Evolutionary conservation across 2,113 vertebrate genomes (phyloP).

Genomic region (Eurystomus gularis): DNA sequence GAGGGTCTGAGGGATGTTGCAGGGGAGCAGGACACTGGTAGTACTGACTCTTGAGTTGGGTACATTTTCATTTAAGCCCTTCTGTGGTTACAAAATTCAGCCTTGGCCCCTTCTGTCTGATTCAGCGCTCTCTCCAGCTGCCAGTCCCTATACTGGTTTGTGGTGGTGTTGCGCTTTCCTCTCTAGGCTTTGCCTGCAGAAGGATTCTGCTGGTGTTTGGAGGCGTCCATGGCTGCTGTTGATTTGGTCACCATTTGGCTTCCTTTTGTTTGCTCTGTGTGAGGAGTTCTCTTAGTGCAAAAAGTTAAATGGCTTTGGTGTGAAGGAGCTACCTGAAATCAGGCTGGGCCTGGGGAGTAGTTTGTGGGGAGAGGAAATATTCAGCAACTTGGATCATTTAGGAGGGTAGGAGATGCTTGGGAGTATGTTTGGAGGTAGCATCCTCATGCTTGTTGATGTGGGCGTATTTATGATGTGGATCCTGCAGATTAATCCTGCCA

Average conservation of each 20-base stretch:
- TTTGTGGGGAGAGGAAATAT: not conserved
- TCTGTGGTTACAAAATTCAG: not conserved
- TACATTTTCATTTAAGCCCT: not conserved
- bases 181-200: not conserved
- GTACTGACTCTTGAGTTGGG: not conserved
- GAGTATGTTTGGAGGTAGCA: not conserved
- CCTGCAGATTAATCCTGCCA: not conserved
- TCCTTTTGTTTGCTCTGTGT: not conserved
- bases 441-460: not conserved
- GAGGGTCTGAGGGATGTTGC: not conserved
- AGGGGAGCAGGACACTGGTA: not conserved
- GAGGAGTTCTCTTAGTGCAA: not conserved
- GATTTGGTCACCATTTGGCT: not conserved
- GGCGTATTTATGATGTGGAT: not conserved
- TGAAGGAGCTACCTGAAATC: not conserved
- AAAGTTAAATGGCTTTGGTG: not conserved
- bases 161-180: not conserved
- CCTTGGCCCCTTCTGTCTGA: not conserved
- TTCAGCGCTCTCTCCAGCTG: not conserved
- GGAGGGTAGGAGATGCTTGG: not conserved
- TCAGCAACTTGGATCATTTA: not conserved
- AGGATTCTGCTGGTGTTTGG: not conserved
- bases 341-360: not conserved
- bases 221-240: not conserved
- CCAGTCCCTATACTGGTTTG: not conserved